Base-by-base conservation (phyloP, 2,797 vertebrate genomes). In the Pangasius krempfi region DNA sequence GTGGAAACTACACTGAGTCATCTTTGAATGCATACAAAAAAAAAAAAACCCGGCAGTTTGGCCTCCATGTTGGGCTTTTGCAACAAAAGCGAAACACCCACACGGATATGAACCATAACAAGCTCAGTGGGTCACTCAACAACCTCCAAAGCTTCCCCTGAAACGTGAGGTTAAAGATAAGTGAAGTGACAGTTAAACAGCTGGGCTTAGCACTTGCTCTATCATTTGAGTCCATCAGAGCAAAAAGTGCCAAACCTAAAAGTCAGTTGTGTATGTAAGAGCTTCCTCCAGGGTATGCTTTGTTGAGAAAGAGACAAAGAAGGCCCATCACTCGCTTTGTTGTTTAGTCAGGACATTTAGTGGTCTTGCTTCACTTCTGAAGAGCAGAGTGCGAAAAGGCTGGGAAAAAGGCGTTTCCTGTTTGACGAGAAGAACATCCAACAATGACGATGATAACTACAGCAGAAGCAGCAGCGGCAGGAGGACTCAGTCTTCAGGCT, bases 1-100 rank as follows among this genome's bases (percentile, higher is more conserved):
- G 92, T 95, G 95, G 95, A 96, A 95, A 95, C 92, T 92, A 82
- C 89, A 92, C 89, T 94, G 95, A 96, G 93, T 95, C 95, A 96
- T 93, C 92, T 91, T 92, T 93, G 64, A 86, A 91, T 64, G 89
- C 89, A 70, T 80, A 76, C 22, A 92, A 52, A 87, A 88, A 91
- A 92, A 52, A 70, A 68, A 70, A 70, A 70, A 47, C 88, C 90
- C 37, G 62, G 33, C 25, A 86, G 84, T 92, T 93, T 91, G 92
- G 66, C 91, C 89, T 90, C 54, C 82, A 27, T 87, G 72, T 89
- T 83, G 73, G 40, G 75, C 50, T 86, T 90, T 44, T 84, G 25
- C 14, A 85, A 64, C 64, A 80, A 88, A 70, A 87, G 10, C 12
- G 18, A 64, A 60, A 68, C 87, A 68, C 89, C 89, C 85, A 86